Base-by-base conservation (phyloP, 2,888 invertebrate genomes). In the Erebia palarica region DNA sequence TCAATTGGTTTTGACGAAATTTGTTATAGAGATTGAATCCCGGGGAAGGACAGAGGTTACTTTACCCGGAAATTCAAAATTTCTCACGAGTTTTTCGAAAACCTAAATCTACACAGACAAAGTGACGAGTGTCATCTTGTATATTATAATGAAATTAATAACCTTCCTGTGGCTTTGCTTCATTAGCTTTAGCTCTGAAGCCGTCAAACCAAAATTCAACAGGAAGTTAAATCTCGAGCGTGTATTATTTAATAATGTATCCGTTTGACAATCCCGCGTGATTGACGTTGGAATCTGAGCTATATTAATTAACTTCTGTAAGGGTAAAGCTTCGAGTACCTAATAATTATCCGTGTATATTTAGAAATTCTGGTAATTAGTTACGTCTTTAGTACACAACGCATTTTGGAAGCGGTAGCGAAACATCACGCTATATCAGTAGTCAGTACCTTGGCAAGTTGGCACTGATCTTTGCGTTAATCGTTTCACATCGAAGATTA, bases 241-340 rank as follows among this genome's bases (percentile, higher is more conserved):
- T 53, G 21, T 64, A 55, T 55, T 18, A 36, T 63, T 72, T 69
- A 72, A 69, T 66, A 66, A 69, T 66, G 66, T 66, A 72, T 58
- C 42, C 53, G 42, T 63, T 72, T 65, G 69, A 72, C 69, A 72
- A 66, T 18, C 66, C 66, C 69, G 16, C 69, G 63, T 69, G 66
- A 63, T 68, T 69, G 68, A 72, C 61, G 58, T 57, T 69, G 61
- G 44, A 69, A 60, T 51, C 58, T 66, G 60, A 69, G 21, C 18
- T n/a, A 58, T 58, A 72, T 72, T 72, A 72, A 69, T 72, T 72
- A 66, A 36, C 61, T 61, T 18, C 36, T 68, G 49, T 36, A 67
- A 68, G 68, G 60, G 51, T 68, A 42, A 61, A 68, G 42, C 47
- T 10, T 47, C 47, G 1, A 47, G 47, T 47, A 7, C 36, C 36